Base-by-base conservation (phyloP, 2,113 vertebrate genomes). In the Sus scrofa region DNA sequence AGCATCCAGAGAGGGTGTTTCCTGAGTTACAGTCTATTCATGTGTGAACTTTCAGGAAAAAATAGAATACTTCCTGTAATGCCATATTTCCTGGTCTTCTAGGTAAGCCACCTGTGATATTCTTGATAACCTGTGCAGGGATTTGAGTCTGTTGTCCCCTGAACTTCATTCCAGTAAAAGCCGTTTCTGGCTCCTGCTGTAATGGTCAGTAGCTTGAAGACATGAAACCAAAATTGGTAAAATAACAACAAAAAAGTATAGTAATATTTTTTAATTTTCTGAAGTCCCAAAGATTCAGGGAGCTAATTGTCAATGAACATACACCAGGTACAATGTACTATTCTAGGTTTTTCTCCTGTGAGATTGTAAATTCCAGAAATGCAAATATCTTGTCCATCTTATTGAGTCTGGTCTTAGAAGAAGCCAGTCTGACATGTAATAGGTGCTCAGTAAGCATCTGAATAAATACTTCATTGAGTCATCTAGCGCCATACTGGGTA, bases 341-440 rank as follows among this genome's bases (percentile, higher is more conserved):
- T 70, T 39, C 37, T n/a, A 63, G 22, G n/a, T 6, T 44, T 86
- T 70, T 70, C 16, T 5, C 20, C 11, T 37, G 6, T 32, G 82
- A 68, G 16, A 52, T 12, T 71, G 0, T 34, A 84, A 73, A 89
- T 95, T 75, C 22, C 19, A 95, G 68, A 95, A 95, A 89, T 58
- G 11, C 14, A 89, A 20, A 68, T 84, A 62, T 37, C 16, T 18
- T 18, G 11, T 24, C 30, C 22, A 20, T 63, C 20, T 93, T 84
- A 4, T 2, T 62, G 7, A 89, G 13, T 70, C 8, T 67, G n/a
- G 58, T 86, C 19, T 37, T 65, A 67, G 65, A 70, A 73, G 20
- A 3, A 9, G 6, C 44, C 44, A 44, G 7, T 22, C 6, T 32
- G 52, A 4, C 30, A 78, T 54, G 2, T 2, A 75, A 26, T 0